Conservation (phyloP, 2,113 vertebrate genomes). For the Junco hyemalis region DNA sequence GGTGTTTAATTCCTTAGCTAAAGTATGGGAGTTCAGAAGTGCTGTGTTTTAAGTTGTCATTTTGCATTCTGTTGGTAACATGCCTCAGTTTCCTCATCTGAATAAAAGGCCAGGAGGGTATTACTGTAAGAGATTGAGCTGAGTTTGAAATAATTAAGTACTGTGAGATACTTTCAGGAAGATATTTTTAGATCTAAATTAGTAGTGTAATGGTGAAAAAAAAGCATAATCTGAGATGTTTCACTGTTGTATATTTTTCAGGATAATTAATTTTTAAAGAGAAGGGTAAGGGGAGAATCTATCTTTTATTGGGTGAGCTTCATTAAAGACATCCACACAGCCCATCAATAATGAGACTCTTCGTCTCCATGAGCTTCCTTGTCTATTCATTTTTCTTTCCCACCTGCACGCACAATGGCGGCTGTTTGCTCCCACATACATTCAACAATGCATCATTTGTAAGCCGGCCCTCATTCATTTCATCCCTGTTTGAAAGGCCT, state of each 20-base stretch:
- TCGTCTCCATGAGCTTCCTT: conserved; percentile 57
- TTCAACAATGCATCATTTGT: conserved; percentile 79
- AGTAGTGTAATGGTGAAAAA: background rate
- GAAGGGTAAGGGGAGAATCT: conserved; percentile 1
- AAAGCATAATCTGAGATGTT: background rate
- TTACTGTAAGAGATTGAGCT: background rate
- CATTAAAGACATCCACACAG: conserved; percentile 26
- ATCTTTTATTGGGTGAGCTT: conserved; percentile 52
- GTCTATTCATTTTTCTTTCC: conserved; percentile 79
- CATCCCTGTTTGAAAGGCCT: conserved; percentile 68
- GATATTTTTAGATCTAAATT: background rate
- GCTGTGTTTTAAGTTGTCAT: fast-evolving
- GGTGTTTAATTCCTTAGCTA: background rate
- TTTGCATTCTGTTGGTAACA: background rate
- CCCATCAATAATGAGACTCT: conserved; percentile 64
- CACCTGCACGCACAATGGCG: conserved; percentile 78
- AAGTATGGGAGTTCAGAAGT: background rate
- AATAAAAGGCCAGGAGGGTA: background rate
- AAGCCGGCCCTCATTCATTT: conserved; percentile 70
- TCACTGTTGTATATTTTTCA: background rate
- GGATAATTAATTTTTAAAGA: conserved; percentile 22
- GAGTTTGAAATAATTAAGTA: background rate
- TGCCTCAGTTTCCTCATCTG: background rate
- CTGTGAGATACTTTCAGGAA: background rate
- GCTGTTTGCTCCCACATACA: conserved; percentile 74